Conservation (phyloP, 2,888 invertebrate genomes). For the Melieria omissa region DNA sequence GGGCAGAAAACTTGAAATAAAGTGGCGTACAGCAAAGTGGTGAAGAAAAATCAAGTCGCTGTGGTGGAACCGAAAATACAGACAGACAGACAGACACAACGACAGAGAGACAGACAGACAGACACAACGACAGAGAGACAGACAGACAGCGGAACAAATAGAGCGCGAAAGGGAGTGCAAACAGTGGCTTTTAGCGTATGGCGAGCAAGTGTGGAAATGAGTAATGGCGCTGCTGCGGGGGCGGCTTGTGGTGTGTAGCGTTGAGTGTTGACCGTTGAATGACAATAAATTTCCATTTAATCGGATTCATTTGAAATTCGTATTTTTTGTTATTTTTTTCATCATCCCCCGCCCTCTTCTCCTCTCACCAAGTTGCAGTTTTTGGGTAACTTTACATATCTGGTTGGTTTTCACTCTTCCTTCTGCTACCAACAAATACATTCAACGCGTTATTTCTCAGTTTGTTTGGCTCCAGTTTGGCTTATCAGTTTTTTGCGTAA, state of each 20-base stretch:
- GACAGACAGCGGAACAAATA: constrained; percentile 21
- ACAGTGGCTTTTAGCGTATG: background rate
- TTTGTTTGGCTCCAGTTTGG: too few relatives aligned
- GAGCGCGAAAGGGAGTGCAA: constrained; percentile 32
- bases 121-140: background rate
- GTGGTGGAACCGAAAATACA: background rate
- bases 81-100: background rate
- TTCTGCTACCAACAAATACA: too few relatives aligned
- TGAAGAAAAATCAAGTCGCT: background rate
- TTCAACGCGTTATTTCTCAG: too few relatives aligned
- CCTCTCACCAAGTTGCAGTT: background rate
- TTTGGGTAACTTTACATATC: too few relatives aligned
- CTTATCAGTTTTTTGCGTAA: too few relatives aligned
- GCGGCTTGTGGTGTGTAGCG: background rate
- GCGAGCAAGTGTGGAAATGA: background rate
- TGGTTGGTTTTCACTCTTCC: too few relatives aligned
- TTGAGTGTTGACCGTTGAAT: constrained; percentile 19
- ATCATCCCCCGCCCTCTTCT: background rate
- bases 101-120: background rate
- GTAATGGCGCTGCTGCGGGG: background rate
- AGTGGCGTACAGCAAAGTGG: background rate
- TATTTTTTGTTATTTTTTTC: constrained; percentile 3
- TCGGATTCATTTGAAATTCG: constrained; percentile 35
- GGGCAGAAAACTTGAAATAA: background rate
- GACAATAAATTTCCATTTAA: constrained; percentile 34